These are phyloP conservation scores for Ploceus nigricollis DNA, from an alignment of 2,113 vertebrate species.

Conservation along the genomic window DNA sequence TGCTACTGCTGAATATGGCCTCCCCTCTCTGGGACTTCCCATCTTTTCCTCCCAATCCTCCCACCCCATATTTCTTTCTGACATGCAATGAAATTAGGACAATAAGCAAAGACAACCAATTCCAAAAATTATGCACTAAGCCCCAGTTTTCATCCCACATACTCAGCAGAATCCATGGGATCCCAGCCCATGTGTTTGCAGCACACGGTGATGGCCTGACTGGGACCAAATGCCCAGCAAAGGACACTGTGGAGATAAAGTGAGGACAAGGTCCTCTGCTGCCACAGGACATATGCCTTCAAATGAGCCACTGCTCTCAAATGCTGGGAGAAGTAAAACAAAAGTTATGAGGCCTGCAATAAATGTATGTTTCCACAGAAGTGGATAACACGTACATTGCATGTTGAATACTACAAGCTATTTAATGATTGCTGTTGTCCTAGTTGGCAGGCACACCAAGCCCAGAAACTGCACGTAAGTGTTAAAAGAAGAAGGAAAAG, in stretches of 20 bases:
- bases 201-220: fast-evolving
- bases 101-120: background rate
- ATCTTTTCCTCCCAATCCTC: background rate
- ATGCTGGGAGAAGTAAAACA: background rate
- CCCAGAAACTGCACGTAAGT: background rate
- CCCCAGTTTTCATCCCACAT: background rate
- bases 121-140: background rate
- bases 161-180: fast-evolving
- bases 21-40: background rate
- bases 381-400: fast-evolving
- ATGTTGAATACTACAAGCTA: background rate
- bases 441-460: background rate
- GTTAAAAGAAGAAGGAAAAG: background rate
- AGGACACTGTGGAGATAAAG: background rate
- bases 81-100: background rate
- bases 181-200: background rate
- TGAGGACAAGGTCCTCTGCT: background rate
- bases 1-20: background rate
- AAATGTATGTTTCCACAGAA: background rate
- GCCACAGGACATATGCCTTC: fast-evolving
- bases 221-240: background rate
- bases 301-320: background rate
- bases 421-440: background rate
- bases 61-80: background rate
- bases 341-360: background rate